Evolutionary conservation across 2,888 invertebrate species (phyloP).

Genomic region (Caenorhabditis drosophilae): DNA sequence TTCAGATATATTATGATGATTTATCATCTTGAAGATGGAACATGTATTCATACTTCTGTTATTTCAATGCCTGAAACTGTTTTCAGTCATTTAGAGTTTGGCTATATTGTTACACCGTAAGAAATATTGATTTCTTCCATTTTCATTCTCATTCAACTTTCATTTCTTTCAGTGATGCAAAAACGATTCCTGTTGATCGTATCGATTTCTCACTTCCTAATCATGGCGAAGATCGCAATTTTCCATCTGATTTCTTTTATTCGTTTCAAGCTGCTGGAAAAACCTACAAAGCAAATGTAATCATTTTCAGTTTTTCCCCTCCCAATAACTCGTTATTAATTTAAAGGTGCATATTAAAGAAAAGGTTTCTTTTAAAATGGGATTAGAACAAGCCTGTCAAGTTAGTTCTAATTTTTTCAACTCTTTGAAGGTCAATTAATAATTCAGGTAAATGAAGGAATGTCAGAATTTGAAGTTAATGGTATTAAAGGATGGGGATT

Average conservation of each 20-base stretch:
- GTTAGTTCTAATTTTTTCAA: too few relatives aligned
- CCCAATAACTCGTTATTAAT: too few relatives aligned
- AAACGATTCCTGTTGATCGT: conserved; percentile 54
- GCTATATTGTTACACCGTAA: conserved; percentile 69
- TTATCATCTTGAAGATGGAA: conserved; percentile 78
- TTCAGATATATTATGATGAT: conserved; percentile 77
- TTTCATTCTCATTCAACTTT: neutral
- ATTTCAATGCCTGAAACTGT: conserved; percentile 79
- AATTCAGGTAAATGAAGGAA: conserved; percentile 70
- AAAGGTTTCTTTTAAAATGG: conserved; percentile 60
- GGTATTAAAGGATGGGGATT: conserved; percentile 76
- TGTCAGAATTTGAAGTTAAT: conserved; percentile 75
- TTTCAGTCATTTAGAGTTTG: conserved; percentile 74
- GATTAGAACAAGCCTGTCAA: conserved; percentile 53
- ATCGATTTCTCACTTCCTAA: conserved; percentile 56
- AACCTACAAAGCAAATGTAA: conserved; percentile 44
- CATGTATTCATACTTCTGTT: conserved; percentile 78
- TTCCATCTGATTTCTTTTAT: conserved; percentile 60
- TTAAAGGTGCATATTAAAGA: conserved; percentile 53
- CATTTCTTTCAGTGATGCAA: conserved; percentile 46
- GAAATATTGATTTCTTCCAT: neutral
- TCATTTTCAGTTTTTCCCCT: neutral
- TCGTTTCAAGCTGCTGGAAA: conserved; percentile 51
- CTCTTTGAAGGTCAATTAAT: too few relatives aligned
- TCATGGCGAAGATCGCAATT: conserved; percentile 59